Percentiles rank a stretch among this genome's conserved stretches.
These are phyloP conservation scores for Fissipunctia ypsillon DNA, from an alignment of 2,888 invertebrate genomes.

Conservation along the genomic window DNA sequence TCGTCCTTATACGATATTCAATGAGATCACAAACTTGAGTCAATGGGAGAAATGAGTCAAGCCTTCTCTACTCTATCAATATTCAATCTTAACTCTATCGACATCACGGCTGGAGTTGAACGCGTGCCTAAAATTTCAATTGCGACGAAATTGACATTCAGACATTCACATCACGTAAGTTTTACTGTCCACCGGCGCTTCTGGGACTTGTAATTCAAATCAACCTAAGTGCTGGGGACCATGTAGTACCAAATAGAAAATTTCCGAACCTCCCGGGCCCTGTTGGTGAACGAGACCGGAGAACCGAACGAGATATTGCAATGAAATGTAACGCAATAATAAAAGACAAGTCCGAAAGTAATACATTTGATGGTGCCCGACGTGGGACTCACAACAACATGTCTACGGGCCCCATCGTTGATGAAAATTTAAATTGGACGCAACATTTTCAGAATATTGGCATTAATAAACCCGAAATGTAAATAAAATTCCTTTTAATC, in stretches of 20 bases:
- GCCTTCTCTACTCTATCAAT: no score
- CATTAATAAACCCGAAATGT: slow-evolving; percentile 9
- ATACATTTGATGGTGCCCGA: slow-evolving; percentile 47
- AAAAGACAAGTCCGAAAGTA: slow-evolving; percentile 57
- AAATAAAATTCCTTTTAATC: background rate
- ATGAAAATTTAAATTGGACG: slow-evolving; percentile 29
- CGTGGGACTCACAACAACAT: slow-evolving; percentile 34
- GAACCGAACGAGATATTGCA: slow-evolving; percentile 59
- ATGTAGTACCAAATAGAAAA: slow-evolving; percentile 66
- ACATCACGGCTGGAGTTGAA: slow-evolving; percentile 39
- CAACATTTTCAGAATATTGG: slow-evolving; percentile 6
- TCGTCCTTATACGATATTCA: background rate
- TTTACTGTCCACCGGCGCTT: slow-evolving; percentile 70
- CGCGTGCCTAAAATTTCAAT: slow-evolving; percentile 60
- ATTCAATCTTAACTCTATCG: slow-evolving; percentile 49
- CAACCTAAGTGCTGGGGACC: slow-evolving; percentile 72
- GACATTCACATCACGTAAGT: slow-evolving; percentile 74
- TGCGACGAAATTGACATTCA: slow-evolving; percentile 54
- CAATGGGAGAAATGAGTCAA: slow-evolving; percentile 30
- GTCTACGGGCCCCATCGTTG: slow-evolving; percentile 3
- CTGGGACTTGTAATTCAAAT: slow-evolving; percentile 76
- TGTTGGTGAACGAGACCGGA: slow-evolving; percentile 45
- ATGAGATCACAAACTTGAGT: slow-evolving; percentile 15
- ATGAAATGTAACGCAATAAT: slow-evolving; percentile 63
- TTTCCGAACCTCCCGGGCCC: slow-evolving; percentile 63